Evolutionary conservation across 1,140 invertebrate genomes (phyloP), one percentile per base, ranked within the genome.

Genomic region (Pteromalus puparum): DNA sequence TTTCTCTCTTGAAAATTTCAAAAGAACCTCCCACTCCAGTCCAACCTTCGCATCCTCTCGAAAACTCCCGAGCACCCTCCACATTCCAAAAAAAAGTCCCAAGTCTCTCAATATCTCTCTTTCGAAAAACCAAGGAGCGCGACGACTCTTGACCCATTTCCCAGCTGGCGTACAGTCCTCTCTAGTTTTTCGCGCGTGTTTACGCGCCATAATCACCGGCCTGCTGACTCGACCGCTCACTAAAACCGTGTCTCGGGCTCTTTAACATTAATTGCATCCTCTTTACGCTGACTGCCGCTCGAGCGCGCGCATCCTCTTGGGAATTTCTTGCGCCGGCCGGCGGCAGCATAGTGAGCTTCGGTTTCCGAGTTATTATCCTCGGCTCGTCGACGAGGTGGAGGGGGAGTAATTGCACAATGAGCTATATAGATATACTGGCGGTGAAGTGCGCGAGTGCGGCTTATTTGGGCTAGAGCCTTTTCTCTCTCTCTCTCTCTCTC

Each of bases 191-290:
- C 85, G 70, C 84, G 77, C 77, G 77, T 76, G 72, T 76, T 80
- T 81, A 84, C 83, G 83, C 83, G 83, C 34, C 72, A 67, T 81
- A 84, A 84, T 84, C 72, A 68, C 46, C 83, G n/a, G 74, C 74
- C 74, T 68, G 48, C 74, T 68, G 48, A 18, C 65, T 79, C 88
- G 89, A 90, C 88, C 90, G 89, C 90, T 34, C 30, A 74, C 30
- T 30, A 84, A 72, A 82, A 83, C 65, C 72, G 53, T 87, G 87
- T 88, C 90, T 89, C 86, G 88, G 90, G 90, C 91, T 92, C 77
- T 90, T 92, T 91, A 90, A 89, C 90, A 91, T 91, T 91, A 91
- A 91, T 91, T 91, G 90, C 90, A 90, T 91, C 90, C 90, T 90
- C 91, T 87, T 89, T 89, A 86, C 85, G 87, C 84, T 87, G 87